phyloP scores from a whole-genome alignment of 2,113 vertebrate species.

The Phylloscopus trochilus region DNA sequence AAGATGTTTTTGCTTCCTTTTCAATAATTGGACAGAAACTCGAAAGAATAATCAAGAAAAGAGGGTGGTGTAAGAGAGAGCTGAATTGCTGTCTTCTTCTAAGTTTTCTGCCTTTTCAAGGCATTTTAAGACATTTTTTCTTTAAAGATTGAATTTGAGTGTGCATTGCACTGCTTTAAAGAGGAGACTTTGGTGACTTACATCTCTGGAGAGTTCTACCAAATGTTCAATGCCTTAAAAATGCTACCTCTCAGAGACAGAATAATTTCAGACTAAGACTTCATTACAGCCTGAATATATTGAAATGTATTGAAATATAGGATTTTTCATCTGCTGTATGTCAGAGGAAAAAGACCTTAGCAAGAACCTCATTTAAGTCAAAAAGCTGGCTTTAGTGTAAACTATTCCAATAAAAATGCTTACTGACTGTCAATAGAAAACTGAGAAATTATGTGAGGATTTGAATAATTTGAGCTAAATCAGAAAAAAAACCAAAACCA shows the following conservation, averaged over 20 bases:
- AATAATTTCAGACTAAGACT: not conserved
- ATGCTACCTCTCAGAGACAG: not conserved
- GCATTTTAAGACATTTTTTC: not conserved
- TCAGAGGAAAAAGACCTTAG: not conserved
- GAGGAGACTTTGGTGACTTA: not conserved
- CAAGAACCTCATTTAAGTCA: not conserved
- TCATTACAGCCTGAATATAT: not conserved
- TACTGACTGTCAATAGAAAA: not conserved
- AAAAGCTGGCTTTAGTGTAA: not conserved
- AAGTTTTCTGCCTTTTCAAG: not conserved
- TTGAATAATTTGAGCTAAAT: not conserved
- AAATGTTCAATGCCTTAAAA: not conserved
- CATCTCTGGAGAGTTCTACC: not conserved
- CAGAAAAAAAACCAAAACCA: fast-evolving
- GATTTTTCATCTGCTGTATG: not conserved
- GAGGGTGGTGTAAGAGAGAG: not conserved
- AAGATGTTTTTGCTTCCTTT: not conserved
- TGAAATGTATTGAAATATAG: not conserved
- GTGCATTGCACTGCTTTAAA: not conserved
- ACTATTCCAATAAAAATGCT: not conserved
- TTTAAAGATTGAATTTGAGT: not conserved
- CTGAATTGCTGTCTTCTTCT: not conserved
- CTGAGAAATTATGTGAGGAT: not conserved
- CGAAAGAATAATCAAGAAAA: not conserved
- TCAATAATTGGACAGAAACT: not conserved